Conservation (phyloP, 2,113 vertebrate species). For the Phylloscopus trochiloides region DNA sequence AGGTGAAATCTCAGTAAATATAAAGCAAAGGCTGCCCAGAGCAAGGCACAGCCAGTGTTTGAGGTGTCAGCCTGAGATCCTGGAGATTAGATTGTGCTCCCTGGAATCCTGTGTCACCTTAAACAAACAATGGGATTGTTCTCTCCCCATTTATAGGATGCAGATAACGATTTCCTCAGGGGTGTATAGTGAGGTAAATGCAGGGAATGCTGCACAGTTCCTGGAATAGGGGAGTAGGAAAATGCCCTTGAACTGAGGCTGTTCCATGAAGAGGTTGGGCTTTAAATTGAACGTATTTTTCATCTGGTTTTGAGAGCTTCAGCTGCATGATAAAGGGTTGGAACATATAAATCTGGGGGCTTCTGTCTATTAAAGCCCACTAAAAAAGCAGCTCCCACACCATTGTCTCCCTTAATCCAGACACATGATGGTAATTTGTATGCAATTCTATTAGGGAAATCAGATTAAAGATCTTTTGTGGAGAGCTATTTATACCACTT, state of each 20-base stretch:
- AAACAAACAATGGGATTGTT: background rate
- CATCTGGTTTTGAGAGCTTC: background rate
- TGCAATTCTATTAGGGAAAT: background rate
- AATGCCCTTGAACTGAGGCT: background rate
- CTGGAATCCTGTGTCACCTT: background rate
- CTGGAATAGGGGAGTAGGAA: background rate
- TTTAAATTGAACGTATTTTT: background rate
- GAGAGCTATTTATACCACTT: background rate
- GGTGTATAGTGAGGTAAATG: background rate
- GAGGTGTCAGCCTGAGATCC: background rate
- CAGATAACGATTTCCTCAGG: background rate
- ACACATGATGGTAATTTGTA: background rate
- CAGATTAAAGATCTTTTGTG: background rate
- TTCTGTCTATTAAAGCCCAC: background rate
- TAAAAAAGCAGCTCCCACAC: background rate
- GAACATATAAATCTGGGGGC: background rate
- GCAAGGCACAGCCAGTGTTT: background rate
- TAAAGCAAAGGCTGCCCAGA: background rate
- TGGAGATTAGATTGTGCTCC: background rate
- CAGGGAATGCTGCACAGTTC: background rate
- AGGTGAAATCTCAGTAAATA: background rate
- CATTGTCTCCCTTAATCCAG: background rate
- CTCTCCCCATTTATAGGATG: background rate
- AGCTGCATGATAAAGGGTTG: background rate
- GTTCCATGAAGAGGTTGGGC: rapidly evolving